Percentiles rank a stretch among this genome's conserved stretches.
phyloP scores from a whole-genome alignment of 2,888 invertebrate genomes.

The Papilio demoleus region DNA sequence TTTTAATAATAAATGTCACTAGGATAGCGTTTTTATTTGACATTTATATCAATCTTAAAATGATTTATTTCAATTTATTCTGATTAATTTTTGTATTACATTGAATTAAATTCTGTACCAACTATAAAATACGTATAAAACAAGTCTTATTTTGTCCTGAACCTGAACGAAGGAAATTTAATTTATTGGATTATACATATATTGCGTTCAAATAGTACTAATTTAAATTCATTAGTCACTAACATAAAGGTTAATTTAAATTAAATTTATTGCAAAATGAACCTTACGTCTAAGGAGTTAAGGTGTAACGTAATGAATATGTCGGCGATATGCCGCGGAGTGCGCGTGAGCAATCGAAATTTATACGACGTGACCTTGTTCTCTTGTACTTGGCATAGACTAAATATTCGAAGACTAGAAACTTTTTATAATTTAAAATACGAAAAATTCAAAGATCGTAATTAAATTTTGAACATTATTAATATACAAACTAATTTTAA shows the following conservation, averaged over 20 bases:
- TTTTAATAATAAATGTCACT: too few relatives aligned
- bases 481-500: too few relatives aligned
- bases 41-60: too few relatives aligned
- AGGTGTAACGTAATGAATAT: constrained; percentile 35
- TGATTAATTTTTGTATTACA: too few relatives aligned
- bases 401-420: constrained; percentile 35
- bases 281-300: not conserved
- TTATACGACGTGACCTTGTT: constrained; percentile 64
- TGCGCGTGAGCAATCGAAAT: constrained; percentile 49
- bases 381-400: constrained; percentile 62
- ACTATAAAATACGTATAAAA: too few relatives aligned
- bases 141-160: too few relatives aligned
- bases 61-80: too few relatives aligned
- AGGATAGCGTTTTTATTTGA: too few relatives aligned
- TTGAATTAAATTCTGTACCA: too few relatives aligned
- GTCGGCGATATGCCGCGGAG: constrained; percentile 56
- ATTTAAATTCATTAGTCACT: constrained; percentile 18
- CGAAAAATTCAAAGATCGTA: too few relatives aligned
- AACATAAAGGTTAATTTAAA: constrained; percentile 1
- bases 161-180: too few relatives aligned
- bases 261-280: not conserved
- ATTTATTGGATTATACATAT: not conserved
- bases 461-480: too few relatives aligned
- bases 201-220: not conserved
- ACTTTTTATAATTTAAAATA: not conserved